Conservation (phyloP, 2,888 invertebrate genomes). For the Pycnomerus fuliginosus region DNA sequence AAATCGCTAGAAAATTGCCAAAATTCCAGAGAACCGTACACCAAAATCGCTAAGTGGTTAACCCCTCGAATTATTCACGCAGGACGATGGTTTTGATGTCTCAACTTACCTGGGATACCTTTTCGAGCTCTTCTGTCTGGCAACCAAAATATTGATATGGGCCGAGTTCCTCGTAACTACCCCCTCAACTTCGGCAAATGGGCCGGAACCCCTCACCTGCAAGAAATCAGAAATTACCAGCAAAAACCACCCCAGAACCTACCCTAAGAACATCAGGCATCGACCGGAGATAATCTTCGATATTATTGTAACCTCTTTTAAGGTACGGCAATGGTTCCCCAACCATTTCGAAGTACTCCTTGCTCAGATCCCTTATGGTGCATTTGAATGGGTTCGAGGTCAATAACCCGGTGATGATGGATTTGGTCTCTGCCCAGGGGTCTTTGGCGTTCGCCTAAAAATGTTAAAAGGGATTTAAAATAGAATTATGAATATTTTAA, state of each 20-base stretch:
- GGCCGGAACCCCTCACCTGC: constrained; percentile 10
- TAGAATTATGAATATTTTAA: no score
- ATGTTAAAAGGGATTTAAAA: no score
- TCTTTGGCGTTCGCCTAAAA: constrained; percentile 2
- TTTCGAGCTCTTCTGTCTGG: constrained; percentile 16
- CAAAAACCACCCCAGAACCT: neutral
- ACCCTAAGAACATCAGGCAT: constrained; percentile 14
- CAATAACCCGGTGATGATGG: constrained; percentile 11
- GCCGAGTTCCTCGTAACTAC: constrained; percentile 10
- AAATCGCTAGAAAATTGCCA: no score
- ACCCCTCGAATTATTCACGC: no score
- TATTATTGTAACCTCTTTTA: constrained; percentile 8
- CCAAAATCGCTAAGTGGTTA: no score
- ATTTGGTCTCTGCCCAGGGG: constrained; percentile 4
- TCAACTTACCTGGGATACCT: no score
- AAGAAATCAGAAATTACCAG: neutral
- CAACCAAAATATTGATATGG: constrained; percentile 12
- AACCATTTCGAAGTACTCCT: constrained; percentile 3
- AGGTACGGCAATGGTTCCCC: constrained; percentile 8
- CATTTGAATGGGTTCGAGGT: constrained; percentile 11
- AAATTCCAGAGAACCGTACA: no score
- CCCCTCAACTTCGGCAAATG: constrained; percentile 10
- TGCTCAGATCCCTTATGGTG: constrained; percentile 8
- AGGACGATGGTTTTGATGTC: no score
- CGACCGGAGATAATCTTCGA: constrained; percentile 11